phyloP scores from a whole-genome alignment of 2,113 vertebrate species.

The Tragelaphus buxtoni region DNA sequence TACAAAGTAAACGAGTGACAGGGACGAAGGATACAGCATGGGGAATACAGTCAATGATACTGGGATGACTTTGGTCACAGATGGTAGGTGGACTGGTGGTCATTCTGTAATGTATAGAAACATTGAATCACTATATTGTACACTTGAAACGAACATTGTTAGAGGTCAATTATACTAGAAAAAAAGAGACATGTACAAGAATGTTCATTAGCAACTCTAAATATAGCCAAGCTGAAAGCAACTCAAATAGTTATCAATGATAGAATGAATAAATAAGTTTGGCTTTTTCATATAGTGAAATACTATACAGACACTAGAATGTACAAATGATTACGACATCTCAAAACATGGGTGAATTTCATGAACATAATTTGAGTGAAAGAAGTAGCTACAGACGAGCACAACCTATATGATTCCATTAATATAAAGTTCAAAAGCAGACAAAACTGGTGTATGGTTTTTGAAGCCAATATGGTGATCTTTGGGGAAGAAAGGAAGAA shows the following conservation, averaged over 20 bases:
- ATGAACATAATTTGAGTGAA: neutral
- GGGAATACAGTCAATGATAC: neutral
- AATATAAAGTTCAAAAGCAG: neutral
- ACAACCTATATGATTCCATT: neutral
- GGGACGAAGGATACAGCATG: neutral
- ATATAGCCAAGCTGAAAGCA: neutral
- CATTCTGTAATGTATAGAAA: neutral
- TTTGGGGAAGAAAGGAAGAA: too few species aligned
- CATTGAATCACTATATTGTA: neutral
- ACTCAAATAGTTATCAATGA: neutral
- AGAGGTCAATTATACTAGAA: neutral
- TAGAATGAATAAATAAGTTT: neutral
- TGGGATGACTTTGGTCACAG: neutral
- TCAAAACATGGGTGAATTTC: neutral
- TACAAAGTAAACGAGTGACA: neutral
- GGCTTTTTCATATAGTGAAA: neutral
- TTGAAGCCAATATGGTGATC: neutral
- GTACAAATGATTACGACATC: neutral
- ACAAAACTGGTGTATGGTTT: neutral
- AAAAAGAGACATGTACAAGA: neutral
- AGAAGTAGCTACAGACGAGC: neutral
- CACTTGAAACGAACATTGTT: neutral
- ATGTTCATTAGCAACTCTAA: neutral
- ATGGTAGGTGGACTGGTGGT: neutral
- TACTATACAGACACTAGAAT: neutral